phyloP scores from a whole-genome alignment of 2,797 vertebrate genomes.

The Danio choprae region DNA sequence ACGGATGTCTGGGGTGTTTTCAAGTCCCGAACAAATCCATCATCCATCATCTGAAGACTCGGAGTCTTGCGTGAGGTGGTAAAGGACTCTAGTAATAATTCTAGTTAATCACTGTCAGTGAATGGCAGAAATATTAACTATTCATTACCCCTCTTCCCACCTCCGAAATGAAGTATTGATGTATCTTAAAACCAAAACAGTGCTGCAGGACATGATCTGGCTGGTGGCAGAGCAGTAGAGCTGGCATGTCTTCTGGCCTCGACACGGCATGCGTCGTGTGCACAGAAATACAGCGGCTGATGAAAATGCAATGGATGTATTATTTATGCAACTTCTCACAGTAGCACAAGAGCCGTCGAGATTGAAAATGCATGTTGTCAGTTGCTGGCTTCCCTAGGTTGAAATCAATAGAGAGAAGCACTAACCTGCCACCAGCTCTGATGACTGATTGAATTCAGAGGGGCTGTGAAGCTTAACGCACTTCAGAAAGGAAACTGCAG shows the following conservation, averaged over 20 bases:
- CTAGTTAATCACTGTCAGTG: conserved; percentile 65
- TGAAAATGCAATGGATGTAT: conserved; percentile 63
- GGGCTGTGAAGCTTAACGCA: conserved; percentile 68
- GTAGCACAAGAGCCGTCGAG: conserved; percentile 53
- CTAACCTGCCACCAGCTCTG: conserved; percentile 63
- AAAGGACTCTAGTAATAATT: conserved; percentile 61
- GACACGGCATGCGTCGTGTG: conserved; percentile 42
- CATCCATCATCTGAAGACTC: conserved; percentile 58
- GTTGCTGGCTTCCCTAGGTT: conserved; percentile 55
- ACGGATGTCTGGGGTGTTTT: conserved; percentile 53
- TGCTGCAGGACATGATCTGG: conserved; percentile 1
- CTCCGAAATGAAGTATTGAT: conserved; percentile 59
- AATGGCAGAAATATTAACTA: conserved; percentile 57
- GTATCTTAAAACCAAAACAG: conserved; percentile 53
- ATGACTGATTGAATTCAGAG: conserved; percentile 73
- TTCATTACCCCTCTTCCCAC: conserved; percentile 57
- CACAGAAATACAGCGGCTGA: conserved; percentile 44
- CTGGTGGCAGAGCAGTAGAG: conserved; percentile 3
- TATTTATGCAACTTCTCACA: conserved; percentile 65
- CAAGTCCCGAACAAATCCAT: conserved; percentile 25
- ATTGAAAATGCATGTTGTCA: conserved; percentile 63
- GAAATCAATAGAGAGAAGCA: conserved; percentile 67
- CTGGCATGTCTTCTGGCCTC: conserved; percentile 42
- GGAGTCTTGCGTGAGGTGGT: conserved; percentile 49
- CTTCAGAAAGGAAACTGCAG: conserved; percentile 64